phyloP scores from a whole-genome alignment of 1,140 invertebrate species.

The Drosophila jambulina region DNA sequence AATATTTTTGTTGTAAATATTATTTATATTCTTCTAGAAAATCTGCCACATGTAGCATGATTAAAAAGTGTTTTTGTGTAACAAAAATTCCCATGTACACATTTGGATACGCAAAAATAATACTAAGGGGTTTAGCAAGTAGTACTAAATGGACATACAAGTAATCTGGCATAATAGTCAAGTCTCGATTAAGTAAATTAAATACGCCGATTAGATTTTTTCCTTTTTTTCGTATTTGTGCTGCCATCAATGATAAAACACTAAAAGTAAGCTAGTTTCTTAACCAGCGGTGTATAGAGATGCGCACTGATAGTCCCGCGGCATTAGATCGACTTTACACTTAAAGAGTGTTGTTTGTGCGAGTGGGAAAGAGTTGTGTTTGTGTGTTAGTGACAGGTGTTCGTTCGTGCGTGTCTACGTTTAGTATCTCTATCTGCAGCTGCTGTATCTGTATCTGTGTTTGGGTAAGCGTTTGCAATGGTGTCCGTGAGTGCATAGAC shows the following conservation, averaged over 20 bases:
- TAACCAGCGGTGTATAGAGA: constrained; percentile 15
- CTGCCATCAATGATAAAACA: background rate
- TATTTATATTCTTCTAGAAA: background rate
- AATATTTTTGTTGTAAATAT: background rate
- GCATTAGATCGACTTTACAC: constrained; percentile 56
- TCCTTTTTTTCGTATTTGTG: background rate
- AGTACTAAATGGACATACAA: background rate
- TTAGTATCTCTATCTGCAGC: constrained; percentile 10
- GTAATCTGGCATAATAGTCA: background rate
- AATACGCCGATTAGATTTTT: too few species aligned
- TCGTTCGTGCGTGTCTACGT: constrained; percentile 59
- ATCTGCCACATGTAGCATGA: background rate
- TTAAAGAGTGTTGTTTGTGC: background rate
- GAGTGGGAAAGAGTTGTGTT: constrained; percentile 9
- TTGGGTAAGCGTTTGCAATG: constrained; percentile 14
- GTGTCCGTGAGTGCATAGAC: constrained; percentile 61
- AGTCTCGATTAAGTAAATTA: background rate
- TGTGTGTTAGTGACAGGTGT: constrained; percentile 67
- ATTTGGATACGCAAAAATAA: background rate
- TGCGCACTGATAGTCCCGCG: constrained; percentile 15
- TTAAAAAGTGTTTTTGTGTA: background rate
- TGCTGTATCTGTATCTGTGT: constrained; percentile 19
- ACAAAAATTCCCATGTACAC: background rate
- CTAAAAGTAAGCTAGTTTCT: background rate
- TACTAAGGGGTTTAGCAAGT: too few species aligned